Evolutionary conservation across 1,140 invertebrate species (phyloP), one percentile per base, ranked within the genome.

Genomic region (Elymnias hypermnestra): DNA sequence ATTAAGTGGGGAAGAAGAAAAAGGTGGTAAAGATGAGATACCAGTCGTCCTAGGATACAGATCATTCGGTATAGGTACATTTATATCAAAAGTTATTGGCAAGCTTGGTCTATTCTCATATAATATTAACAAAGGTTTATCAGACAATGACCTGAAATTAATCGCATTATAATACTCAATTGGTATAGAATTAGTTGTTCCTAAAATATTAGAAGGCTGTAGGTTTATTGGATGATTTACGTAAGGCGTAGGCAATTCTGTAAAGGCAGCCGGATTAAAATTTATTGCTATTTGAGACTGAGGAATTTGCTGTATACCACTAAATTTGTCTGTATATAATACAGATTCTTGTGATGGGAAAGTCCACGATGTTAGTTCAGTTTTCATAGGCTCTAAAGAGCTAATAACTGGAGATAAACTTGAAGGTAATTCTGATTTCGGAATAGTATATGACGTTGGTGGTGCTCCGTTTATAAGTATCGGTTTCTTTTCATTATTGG

Each of bases 31-130:
- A 31, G 53, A 26, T 7, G 62, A 39, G 40, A 72, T 38, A 5
- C 65, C 23, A n/a, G 63, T 60, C 40, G 63, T 47, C 23, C 33
- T 45, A 2, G 69, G 61, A 14, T 39, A 45, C 9, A 57, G 40
- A 3, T 37, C 9, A 21, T 23, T 50, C 9, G 46, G 46, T n/a
- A 58, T 19, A 10, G 71, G 63, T n/a, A 67, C 21, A 49, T 64
- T 74, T 13, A 74, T 60, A 58, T 74, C 58, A 15, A 74, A 40
- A 45, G 44, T 63, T 8, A 65, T 10, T 1, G 68, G 59, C 7
- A 39, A 28, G 3, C 37, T 45, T n/a, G 38, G 42, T 12, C 33
- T 40, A 18, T 19, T 7, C 14, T 52, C 35, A 39, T 22, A 50
- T 22, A 38, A 33, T 14, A 42, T n/a, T 3, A 44, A 3, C 4